Conservation (phyloP, 2,797 vertebrate species). For the Ctenosaura bakeri region DNA sequence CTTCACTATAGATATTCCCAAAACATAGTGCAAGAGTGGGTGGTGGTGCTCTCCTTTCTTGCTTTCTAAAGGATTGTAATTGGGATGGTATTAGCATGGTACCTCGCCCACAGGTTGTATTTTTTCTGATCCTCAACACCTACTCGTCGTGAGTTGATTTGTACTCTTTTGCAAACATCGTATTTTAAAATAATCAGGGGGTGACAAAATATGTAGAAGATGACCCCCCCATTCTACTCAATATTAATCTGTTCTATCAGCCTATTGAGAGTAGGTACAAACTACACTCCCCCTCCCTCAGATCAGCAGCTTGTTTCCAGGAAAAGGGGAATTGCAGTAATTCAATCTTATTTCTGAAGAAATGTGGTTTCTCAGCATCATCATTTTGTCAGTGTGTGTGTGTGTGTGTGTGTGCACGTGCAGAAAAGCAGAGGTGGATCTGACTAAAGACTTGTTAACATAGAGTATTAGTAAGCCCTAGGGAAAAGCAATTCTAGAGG, state of each 20-base stretch:
- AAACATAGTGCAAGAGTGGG: background rate
- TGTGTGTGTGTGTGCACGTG: background rate
- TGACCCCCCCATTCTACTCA: background rate
- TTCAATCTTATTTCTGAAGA: background rate
- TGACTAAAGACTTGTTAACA: slow-evolving; percentile 40
- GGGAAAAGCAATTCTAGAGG: slow-evolving; percentile 57
- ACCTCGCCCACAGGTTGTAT: background rate
- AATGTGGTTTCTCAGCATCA: background rate
- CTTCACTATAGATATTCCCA: too few species aligned
- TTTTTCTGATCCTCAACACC: background rate
- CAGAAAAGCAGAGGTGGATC: slow-evolving; percentile 28
- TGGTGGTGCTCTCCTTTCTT: background rate
- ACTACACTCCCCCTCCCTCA: too few species aligned
- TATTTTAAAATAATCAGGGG: too few species aligned
- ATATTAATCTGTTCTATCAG: background rate
- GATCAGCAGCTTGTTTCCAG: background rate
- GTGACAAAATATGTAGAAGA: background rate
- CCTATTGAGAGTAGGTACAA: background rate
- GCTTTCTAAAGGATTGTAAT: background rate
- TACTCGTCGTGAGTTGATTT: background rate
- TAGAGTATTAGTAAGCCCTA: slow-evolving; percentile 36
- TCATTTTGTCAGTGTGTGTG: background rate
- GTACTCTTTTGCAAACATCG: background rate
- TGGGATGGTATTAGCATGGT: background rate
- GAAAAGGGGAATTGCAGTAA: background rate